Conservation (phyloP, 2,113 vertebrate species). For the Odocoileus virginianus region DNA sequence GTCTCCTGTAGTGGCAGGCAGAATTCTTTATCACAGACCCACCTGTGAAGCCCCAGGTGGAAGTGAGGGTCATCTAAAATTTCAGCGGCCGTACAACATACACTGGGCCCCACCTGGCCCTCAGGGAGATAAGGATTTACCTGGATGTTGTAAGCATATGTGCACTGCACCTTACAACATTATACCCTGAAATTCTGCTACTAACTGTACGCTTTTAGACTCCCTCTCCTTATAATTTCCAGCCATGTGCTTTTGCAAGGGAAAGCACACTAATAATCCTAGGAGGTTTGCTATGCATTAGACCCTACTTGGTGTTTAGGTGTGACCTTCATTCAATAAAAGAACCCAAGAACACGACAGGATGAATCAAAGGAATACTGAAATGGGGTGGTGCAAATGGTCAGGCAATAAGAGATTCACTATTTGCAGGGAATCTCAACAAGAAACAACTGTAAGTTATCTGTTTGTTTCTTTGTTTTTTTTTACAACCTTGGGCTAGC, state of each 20-base stretch:
- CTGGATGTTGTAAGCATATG: not conserved
- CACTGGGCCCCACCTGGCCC: accelerated
- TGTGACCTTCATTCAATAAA: not conserved
- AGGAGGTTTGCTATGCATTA: not conserved
- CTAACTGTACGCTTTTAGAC: not conserved
- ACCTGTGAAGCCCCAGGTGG: accelerated
- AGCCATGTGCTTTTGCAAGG: not conserved
- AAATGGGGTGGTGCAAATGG: not conserved
- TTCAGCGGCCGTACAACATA: accelerated
- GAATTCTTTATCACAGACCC: not conserved
- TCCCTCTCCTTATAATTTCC: accelerated
- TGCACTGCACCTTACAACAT: not conserved
- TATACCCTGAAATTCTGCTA: not conserved
- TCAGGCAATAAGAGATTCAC: not conserved
- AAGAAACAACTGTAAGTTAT: not conserved
- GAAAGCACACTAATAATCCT: not conserved
- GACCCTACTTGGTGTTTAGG: not conserved
- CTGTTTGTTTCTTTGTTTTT: not conserved
- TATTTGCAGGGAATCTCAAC: not conserved
- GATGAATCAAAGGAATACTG: not conserved
- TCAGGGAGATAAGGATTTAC: not conserved
- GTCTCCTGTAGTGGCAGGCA: not conserved
- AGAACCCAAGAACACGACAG: not conserved
- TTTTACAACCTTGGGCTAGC: not conserved
- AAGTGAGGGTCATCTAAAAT: not conserved